Percentiles rank a stretch among this genome's conserved stretches.
Conservation (phyloP, 2,797 vertebrate genomes). For the Adrianichthys oophorus region DNA sequence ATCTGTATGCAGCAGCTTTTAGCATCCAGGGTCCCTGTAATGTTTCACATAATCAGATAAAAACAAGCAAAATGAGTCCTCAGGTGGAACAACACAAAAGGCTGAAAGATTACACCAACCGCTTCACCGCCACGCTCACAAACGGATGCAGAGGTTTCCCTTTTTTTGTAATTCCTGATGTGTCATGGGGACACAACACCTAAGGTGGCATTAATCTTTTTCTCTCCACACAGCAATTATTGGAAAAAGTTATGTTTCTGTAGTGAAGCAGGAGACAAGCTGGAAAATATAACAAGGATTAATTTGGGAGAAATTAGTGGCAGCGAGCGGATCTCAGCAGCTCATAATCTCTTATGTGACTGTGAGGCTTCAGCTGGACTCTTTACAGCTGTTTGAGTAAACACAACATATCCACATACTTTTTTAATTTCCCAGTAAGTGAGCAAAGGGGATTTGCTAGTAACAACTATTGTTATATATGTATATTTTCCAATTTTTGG, state of each 20-base stretch:
- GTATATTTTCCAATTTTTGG: too few relatives aligned
- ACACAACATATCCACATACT: too few relatives aligned
- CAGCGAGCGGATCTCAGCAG: conserved; percentile 15
- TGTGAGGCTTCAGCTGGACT: conserved; percentile 13
- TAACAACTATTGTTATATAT: too few relatives aligned
- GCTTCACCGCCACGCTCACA: not conserved
- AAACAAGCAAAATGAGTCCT: conserved; percentile 16
- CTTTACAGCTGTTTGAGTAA: conserved; percentile 14
- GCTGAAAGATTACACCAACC: conserved; percentile 17
- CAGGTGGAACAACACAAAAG: conserved; percentile 1
- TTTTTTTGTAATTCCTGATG: conserved; percentile 10
- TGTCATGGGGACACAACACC: conserved; percentile 14
- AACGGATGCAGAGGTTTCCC: not conserved
- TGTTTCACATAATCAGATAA: conserved; percentile 9
- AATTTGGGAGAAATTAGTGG: conserved; percentile 14
- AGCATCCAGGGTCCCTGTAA: conserved; percentile 9
- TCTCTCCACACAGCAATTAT: conserved; percentile 20
- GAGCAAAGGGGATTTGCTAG: too few relatives aligned
- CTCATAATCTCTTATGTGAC: conserved; percentile 18
- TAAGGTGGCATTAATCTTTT: conserved; percentile 20
- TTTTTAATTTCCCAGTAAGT: too few relatives aligned
- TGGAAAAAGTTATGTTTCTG: conserved; percentile 19
- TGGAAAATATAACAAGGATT: conserved; percentile 22
- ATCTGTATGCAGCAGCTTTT: conserved; percentile 22
- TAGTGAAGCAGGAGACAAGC: conserved; percentile 22